phyloP scores from a whole-genome alignment of 2,113 vertebrate species.

The Dasyornis broadbenti region DNA sequence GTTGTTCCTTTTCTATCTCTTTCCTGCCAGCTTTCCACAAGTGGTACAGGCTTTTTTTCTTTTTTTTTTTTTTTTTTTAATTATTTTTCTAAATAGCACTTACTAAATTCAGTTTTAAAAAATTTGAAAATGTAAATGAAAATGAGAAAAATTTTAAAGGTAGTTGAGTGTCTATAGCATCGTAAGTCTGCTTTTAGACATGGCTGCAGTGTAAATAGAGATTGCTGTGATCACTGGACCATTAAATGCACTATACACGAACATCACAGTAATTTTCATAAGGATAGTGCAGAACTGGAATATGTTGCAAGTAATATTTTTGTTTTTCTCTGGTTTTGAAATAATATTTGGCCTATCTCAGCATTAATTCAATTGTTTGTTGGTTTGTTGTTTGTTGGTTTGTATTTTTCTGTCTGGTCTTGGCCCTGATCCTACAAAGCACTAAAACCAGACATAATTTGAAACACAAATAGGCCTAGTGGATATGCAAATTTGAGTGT shows the following conservation, averaged over 20 bases:
- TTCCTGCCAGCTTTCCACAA: not conserved
- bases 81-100: not conserved
- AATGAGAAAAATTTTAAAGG: not conserved
- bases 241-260: not conserved
- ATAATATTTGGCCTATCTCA: not conserved
- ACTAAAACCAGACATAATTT: not conserved
- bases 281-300: not conserved
- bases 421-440: not conserved
- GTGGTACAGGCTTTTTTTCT: not conserved
- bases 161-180: rapidly evolving
- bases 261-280: not conserved
- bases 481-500: not conserved
- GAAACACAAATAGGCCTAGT: not conserved
- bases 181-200: not conserved
- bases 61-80: not conserved
- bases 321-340: not conserved
- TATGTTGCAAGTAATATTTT: not conserved
- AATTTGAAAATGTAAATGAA: not conserved
- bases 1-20: not conserved
- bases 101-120: not conserved
- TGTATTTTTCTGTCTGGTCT: not conserved
- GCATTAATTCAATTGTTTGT: not conserved
- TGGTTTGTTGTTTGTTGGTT: not conserved
- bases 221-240: not conserved
- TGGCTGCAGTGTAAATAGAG: not conserved